These are phyloP conservation scores for Rhabdophis nuchalis DNA, from an alignment of 2,797 vertebrate genomes.

Conservation along the genomic window DNA sequence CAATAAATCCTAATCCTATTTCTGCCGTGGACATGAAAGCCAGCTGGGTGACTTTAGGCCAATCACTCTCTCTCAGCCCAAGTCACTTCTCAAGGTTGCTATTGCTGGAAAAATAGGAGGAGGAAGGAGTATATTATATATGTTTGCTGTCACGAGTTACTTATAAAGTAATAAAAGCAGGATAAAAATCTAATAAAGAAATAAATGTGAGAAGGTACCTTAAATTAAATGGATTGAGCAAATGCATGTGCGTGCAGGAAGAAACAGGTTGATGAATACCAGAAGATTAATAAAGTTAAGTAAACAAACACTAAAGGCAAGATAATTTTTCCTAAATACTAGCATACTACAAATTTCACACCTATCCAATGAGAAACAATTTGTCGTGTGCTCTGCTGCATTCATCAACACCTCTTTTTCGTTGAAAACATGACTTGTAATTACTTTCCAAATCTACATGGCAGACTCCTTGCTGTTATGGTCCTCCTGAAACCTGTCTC, in stretches of 20 bases:
- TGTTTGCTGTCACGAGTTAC: not conserved
- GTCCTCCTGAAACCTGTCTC: not conserved
- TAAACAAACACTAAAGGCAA: not conserved
- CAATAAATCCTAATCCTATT: no score
- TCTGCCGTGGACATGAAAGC: not conserved
- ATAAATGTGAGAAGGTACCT: not conserved
- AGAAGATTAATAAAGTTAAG: not conserved
- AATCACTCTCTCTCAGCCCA: not conserved
- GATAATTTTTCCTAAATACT: not conserved
- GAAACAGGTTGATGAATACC: not conserved
- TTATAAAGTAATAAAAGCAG: not conserved
- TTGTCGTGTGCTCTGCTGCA: not conserved
- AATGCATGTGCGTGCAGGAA: not conserved
- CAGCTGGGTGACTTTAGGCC: not conserved
- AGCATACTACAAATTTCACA: not conserved
- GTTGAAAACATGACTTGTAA: not conserved
- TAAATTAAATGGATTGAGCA: conserved; percentile 21
- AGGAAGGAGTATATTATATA: not conserved
- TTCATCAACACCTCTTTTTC: not conserved
- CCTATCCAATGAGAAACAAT: not conserved
- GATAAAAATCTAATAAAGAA: not conserved
- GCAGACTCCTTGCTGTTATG: not conserved
- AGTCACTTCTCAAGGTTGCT: not conserved
- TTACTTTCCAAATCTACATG: not conserved
- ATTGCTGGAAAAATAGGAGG: not conserved